Conservation (phyloP, 1,140 invertebrate species). For the Trichonephila inaurata region DNA sequence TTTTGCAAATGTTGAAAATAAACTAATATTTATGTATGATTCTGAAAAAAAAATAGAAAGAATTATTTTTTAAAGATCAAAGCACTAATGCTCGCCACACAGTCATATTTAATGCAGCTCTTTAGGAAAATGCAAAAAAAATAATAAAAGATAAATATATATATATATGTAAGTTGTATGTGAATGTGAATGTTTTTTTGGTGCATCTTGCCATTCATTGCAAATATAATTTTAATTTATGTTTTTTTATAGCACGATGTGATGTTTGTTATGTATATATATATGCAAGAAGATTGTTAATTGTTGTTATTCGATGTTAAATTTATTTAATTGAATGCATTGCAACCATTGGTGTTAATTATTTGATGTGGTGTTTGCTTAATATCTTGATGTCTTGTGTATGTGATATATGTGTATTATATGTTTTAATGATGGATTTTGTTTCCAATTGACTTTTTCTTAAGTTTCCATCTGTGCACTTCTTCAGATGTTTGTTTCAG, state of each 20-base stretch:
- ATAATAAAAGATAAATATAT: no score
- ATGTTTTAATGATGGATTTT: not conserved
- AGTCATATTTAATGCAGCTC: no score
- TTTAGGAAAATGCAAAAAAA: no score
- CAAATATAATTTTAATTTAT: slow-evolving; percentile 4
- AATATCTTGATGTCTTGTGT: slow-evolving; percentile 1
- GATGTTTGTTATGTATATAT: slow-evolving; percentile 32
- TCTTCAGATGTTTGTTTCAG: no score
- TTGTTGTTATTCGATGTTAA: not conserved
- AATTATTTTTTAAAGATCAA: no score
- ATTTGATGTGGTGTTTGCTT: slow-evolving; percentile 2
- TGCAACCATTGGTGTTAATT: slow-evolving; percentile 39
- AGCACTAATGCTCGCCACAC: no score
- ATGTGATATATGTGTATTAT: not conserved
- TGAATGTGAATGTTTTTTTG: slow-evolving; percentile 38
- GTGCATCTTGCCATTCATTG: slow-evolving; percentile 29
- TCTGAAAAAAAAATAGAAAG: no score
- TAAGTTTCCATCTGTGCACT: no score
- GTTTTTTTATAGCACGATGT: slow-evolving; percentile 47
- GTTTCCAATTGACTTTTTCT: no score
- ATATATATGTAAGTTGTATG: not conserved
- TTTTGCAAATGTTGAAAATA: no score
- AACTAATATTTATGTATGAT: no score
- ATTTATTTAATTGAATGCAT: slow-evolving; percentile 32
- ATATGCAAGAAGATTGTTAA: not conserved